Percentiles rank a stretch among this genome's conserved stretches.
Conservation (phyloP, 2,113 vertebrate genomes). For the Leptosomus discolor region DNA sequence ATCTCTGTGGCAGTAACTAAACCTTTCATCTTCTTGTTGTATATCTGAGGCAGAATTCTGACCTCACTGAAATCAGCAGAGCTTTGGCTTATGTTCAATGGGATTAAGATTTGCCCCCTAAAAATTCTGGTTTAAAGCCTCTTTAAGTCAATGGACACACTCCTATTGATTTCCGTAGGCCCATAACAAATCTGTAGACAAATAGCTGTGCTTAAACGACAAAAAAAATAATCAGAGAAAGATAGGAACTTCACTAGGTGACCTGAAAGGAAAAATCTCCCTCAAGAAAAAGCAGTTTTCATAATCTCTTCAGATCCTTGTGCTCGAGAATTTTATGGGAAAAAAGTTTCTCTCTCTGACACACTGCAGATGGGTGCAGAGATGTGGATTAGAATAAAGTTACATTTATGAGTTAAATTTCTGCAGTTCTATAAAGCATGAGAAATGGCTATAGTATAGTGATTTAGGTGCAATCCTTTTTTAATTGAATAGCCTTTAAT, state of each 20-base stretch:
- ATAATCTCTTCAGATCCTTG: not conserved
- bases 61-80: not conserved
- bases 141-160: not conserved
- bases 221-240: not conserved
- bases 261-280: not conserved
- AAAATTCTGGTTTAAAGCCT: not conserved
- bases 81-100: not conserved
- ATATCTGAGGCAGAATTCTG: not conserved
- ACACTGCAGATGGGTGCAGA: not conserved
- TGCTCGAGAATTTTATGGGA: not conserved
- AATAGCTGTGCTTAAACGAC: not conserved
- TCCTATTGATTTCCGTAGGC: not conserved
- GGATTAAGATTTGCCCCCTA: not conserved
- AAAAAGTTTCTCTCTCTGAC: not conserved
- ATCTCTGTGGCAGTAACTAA: not conserved
- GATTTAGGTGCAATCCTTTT: slow-evolving; percentile 11
- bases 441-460: not conserved
- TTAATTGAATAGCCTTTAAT: slow-evolving; percentile 26
- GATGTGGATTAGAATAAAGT: not conserved
- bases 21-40: not conserved
- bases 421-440: not conserved
- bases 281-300: not conserved
- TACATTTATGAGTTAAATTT: not conserved
- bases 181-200: not conserved
- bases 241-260: not conserved